Conservation (phyloP, 2,797 vertebrate genomes). For the Rousettus madagascariensis region DNA sequence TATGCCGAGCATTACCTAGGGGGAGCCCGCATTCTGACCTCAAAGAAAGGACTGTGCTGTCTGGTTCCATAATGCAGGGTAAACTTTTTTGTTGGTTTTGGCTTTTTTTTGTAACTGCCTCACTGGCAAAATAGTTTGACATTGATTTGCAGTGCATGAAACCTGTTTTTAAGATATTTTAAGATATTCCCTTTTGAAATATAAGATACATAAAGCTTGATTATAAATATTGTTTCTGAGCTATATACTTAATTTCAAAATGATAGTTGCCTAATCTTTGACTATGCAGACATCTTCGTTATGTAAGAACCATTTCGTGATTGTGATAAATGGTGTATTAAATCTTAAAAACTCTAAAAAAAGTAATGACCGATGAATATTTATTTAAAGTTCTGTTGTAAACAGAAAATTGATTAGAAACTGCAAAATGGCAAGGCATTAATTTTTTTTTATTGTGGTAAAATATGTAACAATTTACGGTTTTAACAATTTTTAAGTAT, state of each 20-base stretch:
- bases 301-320: constrained; percentile 11
- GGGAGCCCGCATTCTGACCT: constrained; percentile 93
- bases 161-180: constrained; percentile 56
- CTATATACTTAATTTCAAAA: background rate
- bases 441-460: background rate
- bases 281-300: background rate
- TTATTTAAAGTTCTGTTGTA: background rate
- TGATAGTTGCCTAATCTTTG: constrained; percentile 1
- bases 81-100: constrained; percentile 33
- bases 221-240: constrained; percentile 4
- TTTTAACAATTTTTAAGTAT: constrained; percentile 11
- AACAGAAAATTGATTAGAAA: constrained; percentile 13
- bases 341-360: background rate
- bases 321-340: background rate
- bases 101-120: background rate
- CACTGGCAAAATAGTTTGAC: background rate
- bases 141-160: constrained; percentile 23
- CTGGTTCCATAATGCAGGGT: constrained; percentile 99
- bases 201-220: constrained; percentile 5
- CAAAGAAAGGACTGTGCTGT: constrained; percentile 92
- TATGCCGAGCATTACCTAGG: constrained; percentile 95
- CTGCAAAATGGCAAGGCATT: background rate
- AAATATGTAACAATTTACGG: background rate
- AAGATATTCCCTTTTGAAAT: constrained; percentile 49
- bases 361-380: background rate